phyloP scores from a whole-genome alignment of 1,140 invertebrate genomes.

The Pseudachorutes palmiensis region DNA sequence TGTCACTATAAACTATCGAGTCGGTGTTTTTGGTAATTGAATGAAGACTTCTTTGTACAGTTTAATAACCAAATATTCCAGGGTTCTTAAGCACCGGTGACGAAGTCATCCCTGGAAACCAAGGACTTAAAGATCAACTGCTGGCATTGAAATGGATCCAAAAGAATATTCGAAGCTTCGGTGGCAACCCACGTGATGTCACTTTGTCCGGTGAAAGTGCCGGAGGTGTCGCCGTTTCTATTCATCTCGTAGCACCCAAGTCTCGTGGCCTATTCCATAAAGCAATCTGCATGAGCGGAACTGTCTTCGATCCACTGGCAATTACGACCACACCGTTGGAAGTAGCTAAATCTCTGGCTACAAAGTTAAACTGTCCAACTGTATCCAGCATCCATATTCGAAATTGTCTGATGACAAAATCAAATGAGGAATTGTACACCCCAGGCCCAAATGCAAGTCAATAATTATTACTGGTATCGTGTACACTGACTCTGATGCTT shows the following conservation, averaged over 20 bases:
- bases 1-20: background rate
- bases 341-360: background rate
- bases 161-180: constrained; percentile 51
- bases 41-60: background rate
- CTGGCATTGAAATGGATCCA: constrained; percentile 54
- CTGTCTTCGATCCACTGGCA: background rate
- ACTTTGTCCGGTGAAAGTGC: constrained; percentile 52
- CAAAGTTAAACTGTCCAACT: background rate
- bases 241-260: constrained; percentile 43
- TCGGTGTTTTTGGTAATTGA: background rate
- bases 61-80: background rate
- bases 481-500: background rate
- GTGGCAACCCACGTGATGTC: constrained; percentile 48
- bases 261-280: constrained; percentile 38
- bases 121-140: constrained; percentile 50
- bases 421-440: background rate
- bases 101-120: background rate
- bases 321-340: background rate
- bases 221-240: constrained; percentile 48
- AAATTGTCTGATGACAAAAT: background rate
- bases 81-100: constrained; percentile 4
- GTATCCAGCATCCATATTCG: background rate
- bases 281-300: background rate
- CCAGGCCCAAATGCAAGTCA: background rate
- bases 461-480: background rate